These are phyloP conservation scores for Bombycilla garrulus DNA, from an alignment of 2,113 vertebrate species.

Conservation along the genomic window DNA sequence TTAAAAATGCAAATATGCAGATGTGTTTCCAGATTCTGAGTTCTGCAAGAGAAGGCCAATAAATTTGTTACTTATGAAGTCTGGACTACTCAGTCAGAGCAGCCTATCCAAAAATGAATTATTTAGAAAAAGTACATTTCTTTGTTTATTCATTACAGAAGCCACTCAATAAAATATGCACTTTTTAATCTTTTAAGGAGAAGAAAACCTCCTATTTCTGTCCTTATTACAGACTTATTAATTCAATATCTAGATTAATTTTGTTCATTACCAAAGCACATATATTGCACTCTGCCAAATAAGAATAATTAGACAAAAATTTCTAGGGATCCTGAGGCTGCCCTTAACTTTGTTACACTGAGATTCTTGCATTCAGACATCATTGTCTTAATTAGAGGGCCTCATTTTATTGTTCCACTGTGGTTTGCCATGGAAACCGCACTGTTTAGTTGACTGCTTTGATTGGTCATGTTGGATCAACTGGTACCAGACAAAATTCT, in stretches of 20 bases:
- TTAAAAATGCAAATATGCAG: background rate
- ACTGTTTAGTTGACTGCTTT: background rate
- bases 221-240: background rate
- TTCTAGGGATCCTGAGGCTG: background rate
- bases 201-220: background rate
- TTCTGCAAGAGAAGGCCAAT: background rate
- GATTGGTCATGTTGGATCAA: background rate
- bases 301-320: background rate
- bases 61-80: background rate
- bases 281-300: background rate
- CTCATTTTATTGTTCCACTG: background rate
- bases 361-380: background rate
- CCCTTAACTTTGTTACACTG: background rate
- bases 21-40: background rate
- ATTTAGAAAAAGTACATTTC: background rate
- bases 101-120: background rate
- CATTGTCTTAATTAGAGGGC: background rate
- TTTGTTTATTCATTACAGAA: background rate
- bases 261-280: background rate
- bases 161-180: accelerated
- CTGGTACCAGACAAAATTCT: background rate
- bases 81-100: background rate
- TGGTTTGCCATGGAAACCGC: background rate
- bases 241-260: background rate
- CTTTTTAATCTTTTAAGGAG: background rate